Evolutionary conservation across 92 coral and sea anemone genomes (phyloP).

Genomic region (Porites cylindrica): DNA sequence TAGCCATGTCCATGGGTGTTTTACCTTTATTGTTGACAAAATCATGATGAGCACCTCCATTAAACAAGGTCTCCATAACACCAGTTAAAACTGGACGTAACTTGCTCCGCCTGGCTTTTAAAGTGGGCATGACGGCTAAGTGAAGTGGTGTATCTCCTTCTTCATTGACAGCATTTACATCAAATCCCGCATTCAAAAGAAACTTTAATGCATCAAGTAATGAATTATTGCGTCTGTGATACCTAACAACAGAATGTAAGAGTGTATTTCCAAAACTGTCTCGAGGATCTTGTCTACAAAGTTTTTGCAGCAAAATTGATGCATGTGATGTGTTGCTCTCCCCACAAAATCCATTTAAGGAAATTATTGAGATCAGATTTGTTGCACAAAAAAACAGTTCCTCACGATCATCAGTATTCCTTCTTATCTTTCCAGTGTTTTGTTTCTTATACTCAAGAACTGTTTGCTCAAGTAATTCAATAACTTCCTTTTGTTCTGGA

Average conservation of each 20-base stretch:
- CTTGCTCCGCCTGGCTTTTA: neutral
- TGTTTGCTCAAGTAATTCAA: conserved; percentile 56
- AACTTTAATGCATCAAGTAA: conserved; percentile 54
- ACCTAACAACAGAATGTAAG: conserved; percentile 42
- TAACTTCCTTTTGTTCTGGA: conserved; percentile 54
- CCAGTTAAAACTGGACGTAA: conserved; percentile 20
- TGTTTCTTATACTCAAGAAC: conserved; percentile 55
- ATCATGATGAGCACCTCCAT: conserved; percentile 61
- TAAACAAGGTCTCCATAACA: conserved; percentile 49
- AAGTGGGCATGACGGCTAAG: neutral
- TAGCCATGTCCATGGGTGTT: conserved; percentile 37
- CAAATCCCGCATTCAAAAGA: conserved; percentile 16
- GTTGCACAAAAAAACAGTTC: conserved; percentile 43
- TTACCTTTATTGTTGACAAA: conserved; percentile 54
- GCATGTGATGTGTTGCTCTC: conserved; percentile 30
- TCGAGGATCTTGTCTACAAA: conserved; percentile 68
- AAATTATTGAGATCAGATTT: conserved; percentile 58
- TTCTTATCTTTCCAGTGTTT: conserved; percentile 19
- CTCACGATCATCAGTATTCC: neutral
- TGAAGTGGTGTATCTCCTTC: neutral
- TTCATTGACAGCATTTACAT: neutral
- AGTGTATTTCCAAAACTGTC: conserved; percentile 56
- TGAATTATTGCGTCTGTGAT: neutral
- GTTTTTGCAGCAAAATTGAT: conserved; percentile 32
- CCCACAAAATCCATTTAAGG: conserved; percentile 31